These are phyloP conservation scores for Ascidia mentula DNA, from an alignment of 23 tunicate species.

Conservation along the genomic window DNA sequence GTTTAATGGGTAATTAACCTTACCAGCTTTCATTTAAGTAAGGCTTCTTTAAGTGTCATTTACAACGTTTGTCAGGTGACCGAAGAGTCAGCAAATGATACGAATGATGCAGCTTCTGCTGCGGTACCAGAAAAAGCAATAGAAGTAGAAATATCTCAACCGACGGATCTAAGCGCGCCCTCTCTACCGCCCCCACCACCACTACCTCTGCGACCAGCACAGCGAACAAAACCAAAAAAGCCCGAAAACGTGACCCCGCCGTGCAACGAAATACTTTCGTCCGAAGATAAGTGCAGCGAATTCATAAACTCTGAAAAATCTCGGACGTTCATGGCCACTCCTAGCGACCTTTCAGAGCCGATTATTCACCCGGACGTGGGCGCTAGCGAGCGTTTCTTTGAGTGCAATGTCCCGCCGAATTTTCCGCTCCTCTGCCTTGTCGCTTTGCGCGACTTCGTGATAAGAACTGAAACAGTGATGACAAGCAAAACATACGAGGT, in stretches of 20 bases:
- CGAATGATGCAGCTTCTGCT: background rate
- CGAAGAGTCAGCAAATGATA: too few relatives aligned
- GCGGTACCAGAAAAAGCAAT: background rate
- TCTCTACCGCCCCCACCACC: background rate
- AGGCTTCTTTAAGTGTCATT: too few relatives aligned
- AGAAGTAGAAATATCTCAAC: background rate
- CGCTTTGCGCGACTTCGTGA: slow-evolving; percentile 41
- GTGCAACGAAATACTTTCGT: background rate
- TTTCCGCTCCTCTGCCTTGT: slow-evolving; percentile 45
- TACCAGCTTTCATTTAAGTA: too few relatives aligned
- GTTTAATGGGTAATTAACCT: too few relatives aligned
- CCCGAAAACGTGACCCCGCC: background rate
- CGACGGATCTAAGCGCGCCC: background rate
- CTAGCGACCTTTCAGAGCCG: background rate
- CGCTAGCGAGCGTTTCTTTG: slow-evolving; percentile 24
- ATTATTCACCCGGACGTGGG: background rate
- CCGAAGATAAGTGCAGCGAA: slow-evolving; percentile 20
- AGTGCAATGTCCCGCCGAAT: slow-evolving; percentile 40
- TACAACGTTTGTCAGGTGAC: too few relatives aligned
- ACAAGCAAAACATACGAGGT: slow-evolving; percentile 38
- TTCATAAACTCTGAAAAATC: slow-evolving; percentile 16
- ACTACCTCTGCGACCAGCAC: background rate
- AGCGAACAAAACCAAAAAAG: background rate
- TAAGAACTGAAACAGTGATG: slow-evolving; percentile 52
- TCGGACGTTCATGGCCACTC: background rate